These are phyloP conservation scores for Marcusenius ussheri DNA, from an alignment of 2,113 vertebrate species.

Conservation along the genomic window DNA sequence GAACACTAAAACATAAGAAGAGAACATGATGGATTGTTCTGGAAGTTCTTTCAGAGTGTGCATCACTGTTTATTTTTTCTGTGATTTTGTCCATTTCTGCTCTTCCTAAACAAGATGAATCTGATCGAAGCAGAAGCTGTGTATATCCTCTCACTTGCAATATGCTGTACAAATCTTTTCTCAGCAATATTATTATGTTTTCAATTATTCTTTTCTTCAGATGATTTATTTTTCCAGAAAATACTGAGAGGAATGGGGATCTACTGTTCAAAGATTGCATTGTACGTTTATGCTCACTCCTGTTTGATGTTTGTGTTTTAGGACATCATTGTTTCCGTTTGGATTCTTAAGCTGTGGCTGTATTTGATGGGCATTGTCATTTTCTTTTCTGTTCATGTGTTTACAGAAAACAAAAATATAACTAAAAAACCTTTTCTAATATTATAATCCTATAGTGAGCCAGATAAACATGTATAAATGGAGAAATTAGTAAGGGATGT, in stretches of 20 bases:
- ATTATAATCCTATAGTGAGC: constrained; percentile 23
- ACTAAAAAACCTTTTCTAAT: not conserved
- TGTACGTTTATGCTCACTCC: not conserved
- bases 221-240: not conserved
- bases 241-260: not conserved
- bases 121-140: constrained; percentile 1
- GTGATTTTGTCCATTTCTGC: not conserved
- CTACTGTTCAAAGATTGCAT: not conserved
- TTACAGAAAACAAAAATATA: constrained; percentile 14
- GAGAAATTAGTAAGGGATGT: constrained; percentile 21
- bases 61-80: not conserved
- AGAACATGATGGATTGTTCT: not conserved
- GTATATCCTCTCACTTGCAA: constrained; percentile 11
- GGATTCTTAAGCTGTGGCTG: constrained; percentile 25
- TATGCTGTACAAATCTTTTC: constrained; percentile 29
- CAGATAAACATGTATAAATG: constrained; percentile 21
- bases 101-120: not conserved
- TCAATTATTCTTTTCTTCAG: not conserved
- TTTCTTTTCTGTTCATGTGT: constrained; percentile 19
- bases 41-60: not conserved
- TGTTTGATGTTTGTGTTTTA: constrained; percentile 12
- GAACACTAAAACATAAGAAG: not conserved
- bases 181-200: constrained; percentile 20
- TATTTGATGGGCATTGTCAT: constrained; percentile 18
- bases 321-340: constrained; percentile 16